phyloP scores from a whole-genome alignment of 2,888 invertebrate genomes.

The Coelinius sp. region DNA sequence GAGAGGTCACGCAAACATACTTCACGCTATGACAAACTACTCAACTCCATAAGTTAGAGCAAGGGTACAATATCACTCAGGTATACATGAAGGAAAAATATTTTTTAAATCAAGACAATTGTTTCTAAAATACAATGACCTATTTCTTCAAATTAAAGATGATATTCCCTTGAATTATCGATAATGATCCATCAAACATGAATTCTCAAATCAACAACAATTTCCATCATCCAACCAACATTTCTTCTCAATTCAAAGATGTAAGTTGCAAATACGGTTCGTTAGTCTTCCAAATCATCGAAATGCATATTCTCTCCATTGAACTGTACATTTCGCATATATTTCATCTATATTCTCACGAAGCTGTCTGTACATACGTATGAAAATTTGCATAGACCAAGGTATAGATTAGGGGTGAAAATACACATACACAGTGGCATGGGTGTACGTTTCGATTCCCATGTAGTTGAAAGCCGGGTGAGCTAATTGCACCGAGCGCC shows the following conservation, averaged over 20 bases:
- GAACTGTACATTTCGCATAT: not conserved
- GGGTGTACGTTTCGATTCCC: not conserved
- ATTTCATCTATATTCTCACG: not conserved
- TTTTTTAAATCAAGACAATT: too few relatives aligned
- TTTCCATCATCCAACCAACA: too few relatives aligned
- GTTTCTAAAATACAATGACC: too few relatives aligned
- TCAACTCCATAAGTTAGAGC: not conserved
- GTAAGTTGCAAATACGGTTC: not conserved
- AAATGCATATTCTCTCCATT: conserved; percentile 4
- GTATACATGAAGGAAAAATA: not conserved
- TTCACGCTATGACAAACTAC: not conserved
- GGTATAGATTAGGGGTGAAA: conserved; percentile 4
- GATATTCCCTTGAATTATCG: too few relatives aligned
- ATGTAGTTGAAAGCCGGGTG: conserved; percentile 30
- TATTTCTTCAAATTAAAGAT: too few relatives aligned
- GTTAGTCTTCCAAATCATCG: conserved; percentile 3
- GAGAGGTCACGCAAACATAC: not conserved
- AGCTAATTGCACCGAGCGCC: conserved; percentile 55
- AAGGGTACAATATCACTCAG: not conserved
- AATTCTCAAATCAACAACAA: not conserved
- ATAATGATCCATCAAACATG: not conserved
- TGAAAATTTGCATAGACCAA: not conserved
- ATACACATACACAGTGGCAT: not conserved
- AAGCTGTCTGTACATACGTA: not conserved
- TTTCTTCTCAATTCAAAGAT: not conserved